Percentiles rank a stretch among this genome's conserved stretches.
Conservation (phyloP, 1,140 invertebrate species). For the Heliconius himera region DNA sequence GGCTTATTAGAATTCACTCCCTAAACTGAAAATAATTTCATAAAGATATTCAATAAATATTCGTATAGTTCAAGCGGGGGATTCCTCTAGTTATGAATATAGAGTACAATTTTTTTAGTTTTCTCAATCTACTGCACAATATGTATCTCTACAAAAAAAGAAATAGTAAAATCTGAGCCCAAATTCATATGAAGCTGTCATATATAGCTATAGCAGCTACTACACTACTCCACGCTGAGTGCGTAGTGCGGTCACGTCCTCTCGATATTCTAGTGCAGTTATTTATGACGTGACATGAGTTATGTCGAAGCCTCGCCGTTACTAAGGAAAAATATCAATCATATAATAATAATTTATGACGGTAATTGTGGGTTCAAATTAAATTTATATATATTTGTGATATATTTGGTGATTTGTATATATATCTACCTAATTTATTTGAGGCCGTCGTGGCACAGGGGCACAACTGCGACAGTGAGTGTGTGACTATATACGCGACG, state of each 20-base stretch:
- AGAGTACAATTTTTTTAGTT: too few species aligned
- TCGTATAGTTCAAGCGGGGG: too few species aligned
- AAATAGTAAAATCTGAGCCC: not conserved
- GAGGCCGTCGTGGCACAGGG: too few species aligned
- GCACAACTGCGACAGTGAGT: too few species aligned
- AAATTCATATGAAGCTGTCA: not conserved
- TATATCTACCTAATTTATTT: not conserved
- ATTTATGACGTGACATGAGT: conserved; percentile 42
- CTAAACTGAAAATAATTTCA: too few species aligned
- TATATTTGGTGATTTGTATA: not conserved
- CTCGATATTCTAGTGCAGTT: conserved; percentile 40
- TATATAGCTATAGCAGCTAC: not conserved
- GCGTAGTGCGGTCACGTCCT: conserved; percentile 38
- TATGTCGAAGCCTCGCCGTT: conserved; percentile 18
- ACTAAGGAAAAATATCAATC: not conserved
- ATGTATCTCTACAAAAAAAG: too few species aligned
- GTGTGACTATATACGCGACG: too few species aligned
- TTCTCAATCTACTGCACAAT: too few species aligned
- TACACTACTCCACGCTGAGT: not conserved
- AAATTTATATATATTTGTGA: not conserved
- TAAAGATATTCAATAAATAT: too few species aligned
- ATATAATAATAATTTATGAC: not conserved
- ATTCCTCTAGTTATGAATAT: too few species aligned
- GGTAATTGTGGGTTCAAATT: not conserved
- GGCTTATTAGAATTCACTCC: too few species aligned